Evolutionary conservation across 2,113 vertebrate species (phyloP), one percentile per base, ranked within the genome.

Genomic region (Brachypodius melanocephalos): DNA sequence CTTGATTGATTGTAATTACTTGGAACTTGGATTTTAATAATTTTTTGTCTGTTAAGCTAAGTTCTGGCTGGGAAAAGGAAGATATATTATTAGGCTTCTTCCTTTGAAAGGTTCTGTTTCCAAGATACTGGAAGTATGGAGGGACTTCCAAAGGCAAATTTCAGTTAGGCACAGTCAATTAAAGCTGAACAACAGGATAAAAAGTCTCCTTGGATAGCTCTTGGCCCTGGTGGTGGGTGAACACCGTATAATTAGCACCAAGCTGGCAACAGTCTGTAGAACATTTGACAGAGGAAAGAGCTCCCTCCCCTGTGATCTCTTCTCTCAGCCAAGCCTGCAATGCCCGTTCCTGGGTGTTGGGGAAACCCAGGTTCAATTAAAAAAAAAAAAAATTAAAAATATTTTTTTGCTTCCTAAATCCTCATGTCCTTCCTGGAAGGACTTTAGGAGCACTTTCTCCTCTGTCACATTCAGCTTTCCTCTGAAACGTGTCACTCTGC

Each of bases 71-170:
- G 61, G 57, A 59, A 82, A 91, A 85, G 10, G 31, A 74, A 78
- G n/a, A 26, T 43, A 4, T 5, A 40, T 67, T 75, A 59, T 74
- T 51, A 43, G n/a, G n/a, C 17, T 94, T 81, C 28, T 52, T 75
- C 69, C 43, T 81, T 81, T n/a, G 61, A 75, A 57, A 79, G 7
- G 17, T 67, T 75, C 66, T 17, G 61, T 85, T 93, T 91, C 92
- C 66, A 84, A 89, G 84, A 34, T 31, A 75, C 62, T 82, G 58
- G 61, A 72, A 72, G 31, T 40, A 79, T 2, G 2, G 57, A 89
- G 72, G 45, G 48, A 67, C 61, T 93, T 88, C 81, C 90, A 89
- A 91, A 78, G 85, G 65, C 74, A 63, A 34, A 85, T 95, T 89
- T 81, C 77, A 79, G 40, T 67, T 61, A 48, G 45, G 40, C 69